Percentiles rank a stretch among this genome's conserved stretches.
These are phyloP conservation scores for Argopecten irradians DNA, from an alignment of 1,140 invertebrate species.

Conservation along the genomic window DNA sequence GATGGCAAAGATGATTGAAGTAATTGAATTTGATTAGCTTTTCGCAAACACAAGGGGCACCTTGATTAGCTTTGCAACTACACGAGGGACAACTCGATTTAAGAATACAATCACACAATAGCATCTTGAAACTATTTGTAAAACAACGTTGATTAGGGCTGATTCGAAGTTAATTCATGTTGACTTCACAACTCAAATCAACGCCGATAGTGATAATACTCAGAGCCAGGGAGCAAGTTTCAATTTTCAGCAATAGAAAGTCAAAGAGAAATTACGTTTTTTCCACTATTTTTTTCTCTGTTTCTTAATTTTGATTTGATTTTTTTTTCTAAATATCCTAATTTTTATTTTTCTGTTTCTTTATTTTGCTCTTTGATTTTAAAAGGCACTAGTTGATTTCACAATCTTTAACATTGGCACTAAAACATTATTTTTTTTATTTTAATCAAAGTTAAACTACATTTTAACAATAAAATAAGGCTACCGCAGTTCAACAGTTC, in stretches of 20 bases:
- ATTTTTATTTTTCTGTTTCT: not conserved
- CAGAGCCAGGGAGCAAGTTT: not conserved
- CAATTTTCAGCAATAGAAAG: not conserved
- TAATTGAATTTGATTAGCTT: conserved; percentile 55
- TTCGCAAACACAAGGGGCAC: conserved; percentile 39
- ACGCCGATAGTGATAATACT: not conserved
- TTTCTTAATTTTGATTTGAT: not conserved
- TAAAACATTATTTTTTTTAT: too few species aligned
- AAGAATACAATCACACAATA: conserved; percentile 34
- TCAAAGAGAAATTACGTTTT: not conserved
- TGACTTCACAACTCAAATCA: conserved; percentile 15
- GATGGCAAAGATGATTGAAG: conserved; percentile 32
- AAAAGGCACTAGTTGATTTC: too few species aligned
- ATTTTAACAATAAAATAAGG: too few species aligned
- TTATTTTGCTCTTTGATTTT: too few species aligned
- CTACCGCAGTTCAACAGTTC: too few species aligned
- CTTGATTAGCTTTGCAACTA: conserved; percentile 38
- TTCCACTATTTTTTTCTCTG: not conserved
- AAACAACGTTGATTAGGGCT: conserved; percentile 21
- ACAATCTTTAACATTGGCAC: too few species aligned
- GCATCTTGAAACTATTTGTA: conserved; percentile 22
- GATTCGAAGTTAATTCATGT: conserved; percentile 16
- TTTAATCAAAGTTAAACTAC: too few species aligned
- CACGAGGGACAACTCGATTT: conserved; percentile 43
- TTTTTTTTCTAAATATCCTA: not conserved